phyloP scores from a whole-genome alignment of 2,888 invertebrate species.

The Erebia ligea region DNA sequence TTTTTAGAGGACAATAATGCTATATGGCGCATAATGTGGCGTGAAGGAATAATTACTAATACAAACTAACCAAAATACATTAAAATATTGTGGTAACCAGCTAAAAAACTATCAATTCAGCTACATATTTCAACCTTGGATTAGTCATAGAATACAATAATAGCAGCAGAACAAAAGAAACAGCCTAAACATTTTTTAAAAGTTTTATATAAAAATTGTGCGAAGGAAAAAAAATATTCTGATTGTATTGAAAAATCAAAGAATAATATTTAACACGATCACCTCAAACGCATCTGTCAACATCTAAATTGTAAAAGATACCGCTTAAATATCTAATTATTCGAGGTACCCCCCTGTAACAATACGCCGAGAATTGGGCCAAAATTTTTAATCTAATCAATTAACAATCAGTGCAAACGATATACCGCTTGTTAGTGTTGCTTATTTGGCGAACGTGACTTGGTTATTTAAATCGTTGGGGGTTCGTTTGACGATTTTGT shows the following conservation, averaged over 20 bases:
- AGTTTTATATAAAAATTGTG: not conserved
- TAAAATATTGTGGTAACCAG: not conserved
- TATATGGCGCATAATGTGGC: not conserved
- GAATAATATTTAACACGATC: conserved; percentile 13
- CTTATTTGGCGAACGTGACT: conserved; percentile 81
- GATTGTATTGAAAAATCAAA: not conserved
- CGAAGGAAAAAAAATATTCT: not conserved
- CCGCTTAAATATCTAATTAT: conserved; percentile 72
- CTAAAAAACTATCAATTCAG: not conserved
- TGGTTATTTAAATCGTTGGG: conserved; percentile 71
- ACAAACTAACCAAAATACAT: not conserved
- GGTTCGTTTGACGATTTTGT: conserved; percentile 75
- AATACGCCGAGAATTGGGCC: conserved; percentile 73
- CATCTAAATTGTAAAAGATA: conserved; percentile 76
- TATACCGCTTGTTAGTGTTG: conserved; percentile 81
- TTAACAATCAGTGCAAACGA: conserved; percentile 83
- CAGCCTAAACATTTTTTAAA: not conserved
- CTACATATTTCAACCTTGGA: not conserved
- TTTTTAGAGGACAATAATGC: too few species aligned
- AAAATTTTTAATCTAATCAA: conserved; percentile 83
- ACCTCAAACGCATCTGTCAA: conserved; percentile 57
- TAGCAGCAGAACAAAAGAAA: not conserved
- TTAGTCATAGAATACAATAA: conserved; percentile 1
- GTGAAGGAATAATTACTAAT: not conserved
- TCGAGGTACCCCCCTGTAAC: conserved; percentile 59